These are phyloP conservation scores for Atta cephalotes DNA, from an alignment of 1,140 invertebrate genomes.

Conservation along the genomic window DNA sequence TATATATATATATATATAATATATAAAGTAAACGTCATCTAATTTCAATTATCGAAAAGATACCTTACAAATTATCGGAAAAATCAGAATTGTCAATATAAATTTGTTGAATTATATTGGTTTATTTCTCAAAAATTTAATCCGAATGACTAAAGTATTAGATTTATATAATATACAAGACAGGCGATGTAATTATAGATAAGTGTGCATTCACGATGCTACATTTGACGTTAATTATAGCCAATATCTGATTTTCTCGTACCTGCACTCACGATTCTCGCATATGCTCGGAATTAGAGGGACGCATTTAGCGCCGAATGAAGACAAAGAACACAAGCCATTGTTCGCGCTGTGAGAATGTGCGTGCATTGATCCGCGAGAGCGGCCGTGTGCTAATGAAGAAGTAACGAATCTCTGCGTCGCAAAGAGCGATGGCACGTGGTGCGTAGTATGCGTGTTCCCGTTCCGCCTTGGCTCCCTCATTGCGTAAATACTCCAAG, in stretches of 20 bases:
- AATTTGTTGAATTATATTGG: background rate
- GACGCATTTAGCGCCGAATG: conserved; percentile 43
- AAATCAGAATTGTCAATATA: background rate
- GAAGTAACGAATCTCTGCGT: conserved; percentile 61
- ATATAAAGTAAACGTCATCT: background rate
- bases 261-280: background rate
- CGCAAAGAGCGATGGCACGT: conserved; percentile 47
- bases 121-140: background rate
- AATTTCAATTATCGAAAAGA: background rate
- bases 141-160: background rate
- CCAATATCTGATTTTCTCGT: conserved; percentile 14
- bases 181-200: background rate
- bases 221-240: conserved; percentile 29
- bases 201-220: background rate
- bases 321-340: conserved; percentile 37
- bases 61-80: background rate
- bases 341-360: conserved; percentile 62
- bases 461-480: conserved; percentile 7
- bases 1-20: no score
- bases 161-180: background rate
- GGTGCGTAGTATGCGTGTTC: conserved; percentile 40
- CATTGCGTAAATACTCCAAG: conserved; percentile 44
- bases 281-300: background rate
- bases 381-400: conserved; percentile 55
- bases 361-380: conserved; percentile 70